Conservation (phyloP, 2,888 invertebrate genomes). For the Ochropleura leucogaster region DNA sequence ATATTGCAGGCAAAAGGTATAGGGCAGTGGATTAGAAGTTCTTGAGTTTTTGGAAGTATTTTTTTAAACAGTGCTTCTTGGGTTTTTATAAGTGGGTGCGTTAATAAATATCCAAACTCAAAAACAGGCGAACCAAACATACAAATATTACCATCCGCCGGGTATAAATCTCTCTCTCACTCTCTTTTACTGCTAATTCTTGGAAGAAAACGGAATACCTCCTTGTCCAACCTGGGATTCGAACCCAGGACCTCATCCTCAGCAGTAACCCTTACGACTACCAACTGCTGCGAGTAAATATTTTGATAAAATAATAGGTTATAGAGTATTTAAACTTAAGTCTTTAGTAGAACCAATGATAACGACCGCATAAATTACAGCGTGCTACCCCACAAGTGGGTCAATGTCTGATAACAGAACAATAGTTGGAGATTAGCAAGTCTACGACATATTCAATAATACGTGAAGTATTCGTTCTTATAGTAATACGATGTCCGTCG, state of each 20-base stretch:
- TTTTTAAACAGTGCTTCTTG: too few relatives aligned
- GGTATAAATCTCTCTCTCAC: neutral
- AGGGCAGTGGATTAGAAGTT: too few relatives aligned
- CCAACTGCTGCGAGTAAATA: neutral
- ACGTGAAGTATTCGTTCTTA: neutral
- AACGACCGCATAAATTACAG: slow-evolving; percentile 24
- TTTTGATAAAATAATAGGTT: neutral
- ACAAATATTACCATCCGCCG: too few relatives aligned
- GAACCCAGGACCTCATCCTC: neutral
- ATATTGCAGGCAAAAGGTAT: too few relatives aligned
- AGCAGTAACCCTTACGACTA: neutral
- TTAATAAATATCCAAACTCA: too few relatives aligned
- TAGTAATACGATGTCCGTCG: neutral
- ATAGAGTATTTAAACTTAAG: neutral
- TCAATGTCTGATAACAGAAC: slow-evolving; percentile 29
- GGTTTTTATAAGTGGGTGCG: too few relatives aligned
- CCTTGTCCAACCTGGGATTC: neutral
- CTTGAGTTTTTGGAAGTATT: too few relatives aligned
- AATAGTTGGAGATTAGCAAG: slow-evolving; percentile 29
- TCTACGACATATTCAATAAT: slow-evolving; percentile 21
- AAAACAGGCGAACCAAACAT: too few relatives aligned
- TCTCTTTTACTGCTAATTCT: neutral
- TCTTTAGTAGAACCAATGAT: slow-evolving; percentile 11
- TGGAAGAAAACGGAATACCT: neutral
- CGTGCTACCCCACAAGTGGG: slow-evolving; percentile 3